Conservation (phyloP, 2,113 vertebrate genomes). For the Ophthalmotilapia sp. region DNA sequence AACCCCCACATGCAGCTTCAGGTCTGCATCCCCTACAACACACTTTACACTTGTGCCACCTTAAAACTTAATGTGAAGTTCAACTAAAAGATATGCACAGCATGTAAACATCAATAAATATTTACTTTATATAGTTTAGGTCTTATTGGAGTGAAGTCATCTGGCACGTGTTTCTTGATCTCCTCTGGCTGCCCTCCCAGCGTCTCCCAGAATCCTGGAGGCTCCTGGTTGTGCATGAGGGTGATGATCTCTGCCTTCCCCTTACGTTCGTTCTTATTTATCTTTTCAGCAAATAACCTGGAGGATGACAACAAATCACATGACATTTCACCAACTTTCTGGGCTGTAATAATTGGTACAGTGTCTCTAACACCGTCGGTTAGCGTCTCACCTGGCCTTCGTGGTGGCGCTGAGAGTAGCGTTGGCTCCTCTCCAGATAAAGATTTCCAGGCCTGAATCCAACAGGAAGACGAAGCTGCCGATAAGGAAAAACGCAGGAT, state of each 20-base stretch:
- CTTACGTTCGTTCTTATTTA: slow-evolving; percentile 96
- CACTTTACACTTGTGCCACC: rapidly evolving
- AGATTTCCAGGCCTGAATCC: slow-evolving; percentile 85
- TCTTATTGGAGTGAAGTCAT: slow-evolving; percentile 83
- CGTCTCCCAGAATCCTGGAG: slow-evolving; percentile 84
- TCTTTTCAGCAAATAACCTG: slow-evolving; percentile 95
- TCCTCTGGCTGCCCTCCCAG: slow-evolving; percentile 89
- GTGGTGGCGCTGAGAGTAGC: slow-evolving; percentile 88
- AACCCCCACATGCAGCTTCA: background rate
- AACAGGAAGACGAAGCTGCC: slow-evolving; percentile 88
- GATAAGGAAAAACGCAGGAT: background rate
- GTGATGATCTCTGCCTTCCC: slow-evolving; percentile 85
- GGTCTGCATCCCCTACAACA: background rate
- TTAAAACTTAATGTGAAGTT: background rate
- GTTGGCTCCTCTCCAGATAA: slow-evolving; percentile 85
- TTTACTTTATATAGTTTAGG: slow-evolving; percentile 95
- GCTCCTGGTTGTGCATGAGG: slow-evolving; percentile 82
- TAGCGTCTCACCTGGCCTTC: slow-evolving; percentile 83
- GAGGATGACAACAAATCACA: background rate
- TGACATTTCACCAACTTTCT: background rate
- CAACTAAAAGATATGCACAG: background rate
- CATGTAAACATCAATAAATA: background rate
- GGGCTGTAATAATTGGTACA: background rate
- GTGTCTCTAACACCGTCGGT: background rate
- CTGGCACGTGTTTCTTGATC: slow-evolving; percentile 85